A percentile compares a stretch with the other conserved stretches of the same genome.
These are phyloP conservation scores for Trogon surrucura DNA, from an alignment of 2,113 vertebrate genomes.

Conservation along the genomic window DNA sequence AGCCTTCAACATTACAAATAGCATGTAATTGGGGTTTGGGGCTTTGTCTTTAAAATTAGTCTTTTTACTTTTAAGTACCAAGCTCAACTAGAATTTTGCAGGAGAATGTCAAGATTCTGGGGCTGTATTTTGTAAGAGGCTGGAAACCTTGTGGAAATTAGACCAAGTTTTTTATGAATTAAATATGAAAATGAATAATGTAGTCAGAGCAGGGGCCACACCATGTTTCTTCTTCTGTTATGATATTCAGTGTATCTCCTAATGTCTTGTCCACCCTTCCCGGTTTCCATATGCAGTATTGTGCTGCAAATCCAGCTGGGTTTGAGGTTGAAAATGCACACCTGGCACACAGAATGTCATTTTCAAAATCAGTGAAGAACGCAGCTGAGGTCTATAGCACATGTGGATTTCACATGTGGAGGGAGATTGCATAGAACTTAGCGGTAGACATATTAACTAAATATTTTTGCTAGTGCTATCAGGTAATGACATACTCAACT, in stretches of 20 bases:
- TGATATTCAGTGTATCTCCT: not conserved
- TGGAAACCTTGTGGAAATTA: conserved; percentile 14
- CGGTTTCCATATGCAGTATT: not conserved
- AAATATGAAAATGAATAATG: conserved; percentile 47
- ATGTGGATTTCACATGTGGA: not conserved
- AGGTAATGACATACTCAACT: not conserved
- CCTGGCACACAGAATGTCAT: not conserved
- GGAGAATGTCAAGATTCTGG: not conserved
- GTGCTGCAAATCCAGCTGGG: not conserved
- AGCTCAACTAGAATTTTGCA: not conserved
- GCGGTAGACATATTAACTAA: not conserved
- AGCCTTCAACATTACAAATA: not conserved
- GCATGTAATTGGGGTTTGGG: not conserved
- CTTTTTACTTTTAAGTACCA: not conserved
- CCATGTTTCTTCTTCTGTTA: not conserved
- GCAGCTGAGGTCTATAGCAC: not conserved
- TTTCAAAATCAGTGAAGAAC: not conserved
- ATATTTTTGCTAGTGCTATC: not conserved
- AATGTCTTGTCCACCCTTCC: not conserved
- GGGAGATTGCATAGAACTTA: not conserved
- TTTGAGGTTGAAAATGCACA: not conserved
- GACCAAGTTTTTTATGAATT: not conserved
- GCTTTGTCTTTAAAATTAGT: not conserved
- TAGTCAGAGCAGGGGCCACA: not conserved
- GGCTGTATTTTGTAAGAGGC: not conserved